Percentiles rank a stretch among this genome's conserved stretches.
phyloP scores from a whole-genome alignment of 92 coral and sea anemone species.

The Diadumene lineata region DNA sequence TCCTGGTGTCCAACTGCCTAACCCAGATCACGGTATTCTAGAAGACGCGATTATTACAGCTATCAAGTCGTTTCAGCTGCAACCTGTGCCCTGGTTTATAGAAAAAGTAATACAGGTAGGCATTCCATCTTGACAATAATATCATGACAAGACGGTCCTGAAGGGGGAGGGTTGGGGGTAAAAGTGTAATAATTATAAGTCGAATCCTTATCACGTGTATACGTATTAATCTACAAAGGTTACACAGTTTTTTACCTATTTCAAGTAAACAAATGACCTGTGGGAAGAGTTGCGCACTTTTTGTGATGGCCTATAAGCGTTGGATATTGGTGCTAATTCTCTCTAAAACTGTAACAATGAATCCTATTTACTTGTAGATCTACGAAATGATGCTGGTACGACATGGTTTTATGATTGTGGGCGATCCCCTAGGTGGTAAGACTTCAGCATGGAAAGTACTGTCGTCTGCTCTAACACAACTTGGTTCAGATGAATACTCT shows the following conservation, averaged over 20 bases:
- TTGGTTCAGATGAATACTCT: slow-evolving; percentile 66
- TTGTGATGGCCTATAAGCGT: too few relatives aligned
- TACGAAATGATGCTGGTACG: slow-evolving; percentile 99
- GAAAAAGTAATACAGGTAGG: slow-evolving; percentile 90
- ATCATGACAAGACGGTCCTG: too few relatives aligned
- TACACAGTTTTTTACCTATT: too few relatives aligned
- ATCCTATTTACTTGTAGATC: slow-evolving; percentile 42
- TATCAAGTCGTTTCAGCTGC: slow-evolving; percentile 65
- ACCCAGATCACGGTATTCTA: slow-evolving; percentile 91
- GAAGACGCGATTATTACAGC: slow-evolving; percentile 77
- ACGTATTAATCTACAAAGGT: too few relatives aligned
- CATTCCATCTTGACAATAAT: too few relatives aligned
- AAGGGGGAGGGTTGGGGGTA: too few relatives aligned
- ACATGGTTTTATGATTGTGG: slow-evolving; percentile 99
- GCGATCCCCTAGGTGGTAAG: slow-evolving; percentile 98
- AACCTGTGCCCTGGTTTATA: slow-evolving; percentile 96
- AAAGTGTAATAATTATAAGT: too few relatives aligned
- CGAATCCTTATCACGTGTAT: too few relatives aligned
- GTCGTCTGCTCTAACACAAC: slow-evolving; percentile 80
- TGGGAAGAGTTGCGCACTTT: too few relatives aligned
- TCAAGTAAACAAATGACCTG: too few relatives aligned
- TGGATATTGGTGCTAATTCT: too few relatives aligned
- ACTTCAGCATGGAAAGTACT: slow-evolving; percentile 98
- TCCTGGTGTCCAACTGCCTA: slow-evolving; percentile 87
- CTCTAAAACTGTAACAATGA: background rate